Evolutionary conservation across 1,140 invertebrate species (phyloP).

Genomic region (Leptinotarsa undecemlineata): DNA sequence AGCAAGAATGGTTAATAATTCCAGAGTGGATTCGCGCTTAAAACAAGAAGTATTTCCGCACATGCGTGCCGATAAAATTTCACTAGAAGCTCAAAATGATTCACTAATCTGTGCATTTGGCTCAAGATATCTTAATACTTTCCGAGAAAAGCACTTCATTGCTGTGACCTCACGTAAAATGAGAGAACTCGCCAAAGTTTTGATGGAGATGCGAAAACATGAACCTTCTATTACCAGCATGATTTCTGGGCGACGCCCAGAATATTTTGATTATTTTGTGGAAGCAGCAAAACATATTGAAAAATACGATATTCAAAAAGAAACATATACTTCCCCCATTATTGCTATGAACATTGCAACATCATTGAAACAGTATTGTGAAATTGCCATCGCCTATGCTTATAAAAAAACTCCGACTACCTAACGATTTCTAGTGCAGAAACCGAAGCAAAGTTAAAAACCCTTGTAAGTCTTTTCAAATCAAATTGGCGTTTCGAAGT

Average conservation of each 20-base stretch:
- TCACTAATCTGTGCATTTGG: conserved; percentile 46
- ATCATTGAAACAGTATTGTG: conserved; percentile 31
- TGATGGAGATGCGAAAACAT: too few species aligned
- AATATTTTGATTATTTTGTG: conserved; percentile 37
- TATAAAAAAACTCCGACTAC: too few species aligned
- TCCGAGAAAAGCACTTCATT: conserved; percentile 47
- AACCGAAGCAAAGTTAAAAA: conserved; percentile 30
- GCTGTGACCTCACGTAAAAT: conserved; percentile 47
- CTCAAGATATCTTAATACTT: conserved; percentile 47
- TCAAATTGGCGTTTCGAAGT: conserved; percentile 35
- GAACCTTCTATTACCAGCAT: conserved; percentile 5
- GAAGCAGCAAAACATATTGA: conserved; percentile 33
- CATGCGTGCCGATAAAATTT: conserved; percentile 38
- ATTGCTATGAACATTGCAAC: conserved; percentile 38
- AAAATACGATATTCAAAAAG: conserved; percentile 35
- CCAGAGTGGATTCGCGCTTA: conserved; percentile 18
- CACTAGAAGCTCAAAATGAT: conserved; percentile 43
- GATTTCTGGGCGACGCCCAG: conserved; percentile 34
- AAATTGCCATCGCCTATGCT: conserved; percentile 7
- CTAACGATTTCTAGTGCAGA: conserved; percentile 20
- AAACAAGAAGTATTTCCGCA: not conserved
- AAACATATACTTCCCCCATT: conserved; percentile 32
- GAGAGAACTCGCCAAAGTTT: conserved; percentile 24
- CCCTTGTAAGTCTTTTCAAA: not conserved
- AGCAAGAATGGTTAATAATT: conserved; percentile 6